Evolutionary conservation across 2,888 invertebrate genomes (phyloP), one percentile per base, ranked within the genome.

Genomic region (Chymomyza caudatula): DNA sequence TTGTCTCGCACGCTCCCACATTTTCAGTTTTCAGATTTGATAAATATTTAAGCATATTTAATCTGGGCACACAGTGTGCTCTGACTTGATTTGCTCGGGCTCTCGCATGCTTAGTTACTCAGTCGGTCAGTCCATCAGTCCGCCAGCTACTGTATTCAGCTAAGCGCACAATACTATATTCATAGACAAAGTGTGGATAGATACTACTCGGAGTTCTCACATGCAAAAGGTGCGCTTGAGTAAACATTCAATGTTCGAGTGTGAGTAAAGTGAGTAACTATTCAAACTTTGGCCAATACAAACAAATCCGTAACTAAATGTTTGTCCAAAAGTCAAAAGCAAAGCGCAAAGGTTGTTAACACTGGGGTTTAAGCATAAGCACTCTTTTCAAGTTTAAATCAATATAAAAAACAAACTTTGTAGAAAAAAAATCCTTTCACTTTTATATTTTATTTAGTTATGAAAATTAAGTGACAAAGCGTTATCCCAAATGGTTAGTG

Each of bases 1-100:
- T 79, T 82, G 81, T 79, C 74, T 79, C 54, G 76, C 76, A 73
- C 80, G 71, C 85, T 82, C 81, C 81, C 82, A 85, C 85, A 79
- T 82, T 37, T 37, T 11, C 11, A 0, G 11, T 29, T 11, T 29
- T 29, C 29, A 37, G 29, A 11, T 37, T 82, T 82, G 82, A 82
- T 79, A 79, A 81, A 81, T 84, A 81, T 76, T 77, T 74, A 78
- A 82, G 60, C 72, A 70, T 71, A 53, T 60, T 78, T 73, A 84
- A 84, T 79, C 81, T 69, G 63, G 57, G 66, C 69, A 63, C 67
- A 62, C 67, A 44, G 59, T 4, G n/a, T 17, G 15, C 13, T 23
- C 58, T 29, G n/a, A 44, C 15, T 44, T 17, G 15, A 8, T 49
- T 25, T 42, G 20, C 52, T 60, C 23, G 29, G 37, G 11, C 25